Percentiles rank a stretch among this genome's conserved stretches.
phyloP scores from a whole-genome alignment of 2,113 vertebrate species.

The Pluvianellus socialis region DNA sequence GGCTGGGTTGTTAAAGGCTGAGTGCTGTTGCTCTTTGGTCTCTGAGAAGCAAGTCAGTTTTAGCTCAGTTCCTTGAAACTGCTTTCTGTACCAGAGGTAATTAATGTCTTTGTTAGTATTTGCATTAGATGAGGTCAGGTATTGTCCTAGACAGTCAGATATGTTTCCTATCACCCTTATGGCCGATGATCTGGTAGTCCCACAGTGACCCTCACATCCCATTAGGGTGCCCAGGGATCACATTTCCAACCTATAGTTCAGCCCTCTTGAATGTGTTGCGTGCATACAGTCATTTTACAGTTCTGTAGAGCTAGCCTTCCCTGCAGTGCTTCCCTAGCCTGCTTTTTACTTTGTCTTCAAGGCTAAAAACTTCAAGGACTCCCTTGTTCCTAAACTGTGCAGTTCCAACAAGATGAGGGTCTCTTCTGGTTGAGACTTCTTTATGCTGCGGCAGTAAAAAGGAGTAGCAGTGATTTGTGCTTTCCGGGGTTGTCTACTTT shows the following conservation, averaged over 20 bases:
- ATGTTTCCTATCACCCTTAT: background rate
- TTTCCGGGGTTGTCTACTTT: background rate
- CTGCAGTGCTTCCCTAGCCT: background rate
- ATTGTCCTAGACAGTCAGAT: background rate
- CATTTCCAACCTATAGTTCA: background rate
- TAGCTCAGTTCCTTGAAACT: background rate
- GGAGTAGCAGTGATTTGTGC: background rate
- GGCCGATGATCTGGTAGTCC: background rate
- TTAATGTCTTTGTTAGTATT: background rate
- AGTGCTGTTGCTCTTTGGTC: background rate
- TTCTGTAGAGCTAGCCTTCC: background rate
- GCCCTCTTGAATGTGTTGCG: fast-evolving
- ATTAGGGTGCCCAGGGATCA: background rate
- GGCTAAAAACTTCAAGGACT: background rate
- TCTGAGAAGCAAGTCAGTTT: background rate
- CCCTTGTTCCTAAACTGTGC: background rate
- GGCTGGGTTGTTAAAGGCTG: background rate
- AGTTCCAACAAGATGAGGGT: background rate
- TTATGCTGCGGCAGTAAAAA: background rate
- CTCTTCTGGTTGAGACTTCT: background rate
- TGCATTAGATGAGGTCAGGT: background rate
- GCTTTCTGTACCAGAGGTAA: background rate
- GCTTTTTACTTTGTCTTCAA: background rate
- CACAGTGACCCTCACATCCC: fast-evolving
- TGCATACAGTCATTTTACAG: background rate